phyloP scores from a whole-genome alignment of 2,113 vertebrate genomes.

The Tylochromis polylepis region DNA sequence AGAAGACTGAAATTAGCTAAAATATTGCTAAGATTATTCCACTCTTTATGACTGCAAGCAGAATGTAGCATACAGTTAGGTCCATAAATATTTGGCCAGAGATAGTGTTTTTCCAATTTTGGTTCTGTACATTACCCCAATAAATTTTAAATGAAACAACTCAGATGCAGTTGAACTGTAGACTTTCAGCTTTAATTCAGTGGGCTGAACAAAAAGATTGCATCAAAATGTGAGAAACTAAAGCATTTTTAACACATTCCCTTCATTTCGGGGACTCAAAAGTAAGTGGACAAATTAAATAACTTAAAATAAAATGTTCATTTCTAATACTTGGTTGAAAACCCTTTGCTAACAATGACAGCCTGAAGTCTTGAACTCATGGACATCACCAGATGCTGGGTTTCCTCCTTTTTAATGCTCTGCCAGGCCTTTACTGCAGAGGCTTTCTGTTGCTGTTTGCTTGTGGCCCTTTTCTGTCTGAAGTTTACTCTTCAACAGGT shows the following conservation, averaged over 20 bases:
- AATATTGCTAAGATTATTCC: neutral
- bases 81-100: neutral
- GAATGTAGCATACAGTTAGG: neutral
- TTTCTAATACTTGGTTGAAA: neutral
- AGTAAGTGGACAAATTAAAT: neutral
- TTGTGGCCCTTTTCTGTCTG: neutral
- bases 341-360: neutral
- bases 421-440: neutral
- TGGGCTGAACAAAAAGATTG: neutral
- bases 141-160: neutral
- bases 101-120: neutral
- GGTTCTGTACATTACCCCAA: neutral
- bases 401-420: neutral
- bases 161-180: neutral
- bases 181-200: neutral
- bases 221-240: neutral
- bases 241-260: neutral
- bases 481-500: neutral
- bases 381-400: neutral
- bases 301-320: neutral
- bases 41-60: neutral
- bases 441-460: neutral
- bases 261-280: neutral
- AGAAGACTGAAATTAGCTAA: neutral
- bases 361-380: neutral